Evolutionary conservation across 2,888 invertebrate genomes (phyloP).

Genomic region (Camptogramma bilineatum): DNA sequence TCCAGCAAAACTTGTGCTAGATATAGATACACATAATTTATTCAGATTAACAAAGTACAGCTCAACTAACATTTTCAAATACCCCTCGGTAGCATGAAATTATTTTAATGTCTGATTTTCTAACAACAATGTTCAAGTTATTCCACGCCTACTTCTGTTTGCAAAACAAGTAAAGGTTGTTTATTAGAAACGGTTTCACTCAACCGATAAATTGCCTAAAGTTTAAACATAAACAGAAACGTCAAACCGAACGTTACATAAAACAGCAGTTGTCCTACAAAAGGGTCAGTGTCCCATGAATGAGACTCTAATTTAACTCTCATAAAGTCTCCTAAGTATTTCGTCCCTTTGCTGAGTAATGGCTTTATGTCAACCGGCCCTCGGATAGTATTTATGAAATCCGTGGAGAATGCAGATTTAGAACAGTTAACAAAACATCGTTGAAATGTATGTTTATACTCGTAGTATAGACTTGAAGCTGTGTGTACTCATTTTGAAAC

Average conservation of each 20-base stretch:
- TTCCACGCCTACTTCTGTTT: conserved; percentile 1
- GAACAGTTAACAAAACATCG: not conserved
- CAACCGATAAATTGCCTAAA: conserved; percentile 31
- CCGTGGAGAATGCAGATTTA: conserved; percentile 6
- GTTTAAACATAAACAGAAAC: conserved; percentile 37
- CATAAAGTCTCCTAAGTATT: conserved; percentile 39
- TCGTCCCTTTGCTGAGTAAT: conserved; percentile 41
- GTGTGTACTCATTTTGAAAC: no score
- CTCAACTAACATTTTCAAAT: not conserved
- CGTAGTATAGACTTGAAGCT: no score
- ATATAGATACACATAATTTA: not conserved
- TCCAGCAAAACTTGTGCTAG: no score
- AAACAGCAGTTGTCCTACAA: conserved; percentile 39
- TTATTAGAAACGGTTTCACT: conserved; percentile 19
- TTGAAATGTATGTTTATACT: not conserved
- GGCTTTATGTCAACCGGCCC: conserved; percentile 27
- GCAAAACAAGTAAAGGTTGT: conserved; percentile 4
- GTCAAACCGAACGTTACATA: conserved; percentile 37
- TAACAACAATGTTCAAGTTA: not conserved
- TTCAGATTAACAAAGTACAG: not conserved
- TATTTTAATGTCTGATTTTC: not conserved
- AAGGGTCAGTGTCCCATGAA: conserved; percentile 28
- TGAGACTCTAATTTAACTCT: conserved; percentile 42
- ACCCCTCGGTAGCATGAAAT: not conserved
- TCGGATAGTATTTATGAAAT: conserved; percentile 35